These are phyloP conservation scores for Pogonomyrmex barbatus DNA, from an alignment of 1,140 invertebrate species.

Conservation along the genomic window DNA sequence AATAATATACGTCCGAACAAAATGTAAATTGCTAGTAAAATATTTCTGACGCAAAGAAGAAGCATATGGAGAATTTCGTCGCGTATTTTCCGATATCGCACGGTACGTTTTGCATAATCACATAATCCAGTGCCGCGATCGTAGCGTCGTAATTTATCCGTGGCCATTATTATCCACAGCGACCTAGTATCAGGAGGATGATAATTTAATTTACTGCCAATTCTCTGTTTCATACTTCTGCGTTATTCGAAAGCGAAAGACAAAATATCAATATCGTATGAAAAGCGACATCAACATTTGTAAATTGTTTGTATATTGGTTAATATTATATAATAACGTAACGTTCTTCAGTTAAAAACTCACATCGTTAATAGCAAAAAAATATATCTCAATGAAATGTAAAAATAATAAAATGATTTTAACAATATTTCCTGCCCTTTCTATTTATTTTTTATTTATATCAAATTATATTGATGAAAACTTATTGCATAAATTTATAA, in stretches of 20 bases:
- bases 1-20: slow-evolving; percentile 28
- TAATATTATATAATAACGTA: slow-evolving; percentile 7
- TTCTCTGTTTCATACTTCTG: slow-evolving; percentile 52
- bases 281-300: slow-evolving; percentile 21
- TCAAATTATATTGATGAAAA: background rate
- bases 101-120: slow-evolving; percentile 58
- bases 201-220: slow-evolving; percentile 63
- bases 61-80: slow-evolving; percentile 56
- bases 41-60: slow-evolving; percentile 52
- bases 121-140: slow-evolving; percentile 54
- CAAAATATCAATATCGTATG: slow-evolving; percentile 19
- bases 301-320: slow-evolving; percentile 25
- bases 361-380: background rate
- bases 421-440: background rate
- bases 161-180: slow-evolving; percentile 55
- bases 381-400: background rate
- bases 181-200: slow-evolving; percentile 52
- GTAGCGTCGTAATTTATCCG: slow-evolving; percentile 57
- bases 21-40: slow-evolving; percentile 47
- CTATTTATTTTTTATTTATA: background rate
- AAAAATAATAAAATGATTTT: background rate
- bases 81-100: slow-evolving; percentile 61
- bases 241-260: slow-evolving; percentile 40
- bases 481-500: background rate
- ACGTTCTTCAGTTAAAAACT: background rate